phyloP scores from a whole-genome alignment of 2,797 vertebrate species.

The Typhlichthys eigenmanni region DNA sequence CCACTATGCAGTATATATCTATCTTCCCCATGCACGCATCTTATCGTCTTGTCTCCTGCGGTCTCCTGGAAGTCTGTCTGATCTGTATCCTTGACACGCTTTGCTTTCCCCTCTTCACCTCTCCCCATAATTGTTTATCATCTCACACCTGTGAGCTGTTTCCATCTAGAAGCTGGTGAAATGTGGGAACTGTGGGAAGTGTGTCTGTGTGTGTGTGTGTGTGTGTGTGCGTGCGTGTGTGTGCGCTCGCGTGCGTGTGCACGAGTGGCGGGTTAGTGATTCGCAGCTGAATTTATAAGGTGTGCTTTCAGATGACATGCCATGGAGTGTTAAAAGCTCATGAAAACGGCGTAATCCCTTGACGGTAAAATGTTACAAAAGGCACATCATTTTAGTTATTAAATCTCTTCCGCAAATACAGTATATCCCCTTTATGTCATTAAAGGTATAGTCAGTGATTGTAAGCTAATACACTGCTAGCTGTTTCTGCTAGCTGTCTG shows the following conservation, averaged over 20 bases:
- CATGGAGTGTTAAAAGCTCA: too few relatives aligned
- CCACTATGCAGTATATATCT: not conserved
- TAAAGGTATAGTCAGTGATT: too few relatives aligned
- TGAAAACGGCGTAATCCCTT: too few relatives aligned
- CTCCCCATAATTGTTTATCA: not conserved
- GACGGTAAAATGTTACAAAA: too few relatives aligned
- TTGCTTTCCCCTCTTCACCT: not conserved
- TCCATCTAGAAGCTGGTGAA: not conserved
- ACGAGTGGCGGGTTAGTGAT: not conserved
- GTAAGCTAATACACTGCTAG: too few relatives aligned
- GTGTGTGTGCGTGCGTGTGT: too few relatives aligned
- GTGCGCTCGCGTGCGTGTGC: too few relatives aligned
- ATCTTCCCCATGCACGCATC: not conserved
- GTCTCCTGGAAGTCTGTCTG: not conserved
- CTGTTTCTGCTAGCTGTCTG: too few relatives aligned
- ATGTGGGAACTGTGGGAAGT: not conserved
- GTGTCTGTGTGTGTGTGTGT: too few relatives aligned
- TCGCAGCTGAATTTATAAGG: conserved; percentile 8
- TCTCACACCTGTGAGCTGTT: conserved; percentile 7
- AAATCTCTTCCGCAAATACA: too few relatives aligned
- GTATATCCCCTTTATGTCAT: too few relatives aligned
- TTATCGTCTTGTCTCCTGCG: not conserved
- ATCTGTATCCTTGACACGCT: not conserved
- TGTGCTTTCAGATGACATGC: not conserved
- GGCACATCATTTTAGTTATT: too few relatives aligned